Evolutionary conservation across 53 echinoderm and acorn worm genomes (phyloP), one percentile per base, ranked within the genome.

Genomic region (Echinarachnius parma): DNA sequence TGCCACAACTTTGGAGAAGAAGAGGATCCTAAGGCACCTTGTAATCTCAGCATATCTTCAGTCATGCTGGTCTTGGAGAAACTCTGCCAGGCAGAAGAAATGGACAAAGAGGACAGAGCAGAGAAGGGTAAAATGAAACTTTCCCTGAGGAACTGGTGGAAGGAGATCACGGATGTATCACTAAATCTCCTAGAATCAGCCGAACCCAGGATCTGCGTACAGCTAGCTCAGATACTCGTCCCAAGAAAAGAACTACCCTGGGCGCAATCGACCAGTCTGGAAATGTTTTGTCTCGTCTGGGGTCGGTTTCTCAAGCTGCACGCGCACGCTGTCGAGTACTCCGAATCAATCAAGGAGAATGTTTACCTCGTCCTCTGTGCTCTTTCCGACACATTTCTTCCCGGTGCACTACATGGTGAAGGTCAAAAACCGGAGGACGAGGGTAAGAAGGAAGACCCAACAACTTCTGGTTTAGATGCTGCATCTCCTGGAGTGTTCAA

Each of bases 311-410:
- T 72, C 0, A 28, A 54, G 8, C 75, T 64, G 66, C 25, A 55
- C 28, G 19, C 18, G 48, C 29, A 10, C 5, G 76, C 53, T n/a
- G n/a, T 15, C 1, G 34, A 27, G 10, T 21, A n/a, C 5, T 59
- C 59, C 21, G 70, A 65, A 11, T 44, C 31, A 9, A 47, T 63
- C 2, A 66, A 58, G 29, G 48, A 77, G 50, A 86, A 86, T 44
- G 53, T 75, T 32, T 81, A 66, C 59, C 66, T 86, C 35, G 48
- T 86, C 25, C 56, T 80, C 34, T 81, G 86, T 29, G 66, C 71
- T 21, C 46, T 81, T 15, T 60, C 67, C 5, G 77, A 86, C 59
- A 28, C 49, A n/a, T 77, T 76, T 32, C 76, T 83, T 4, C 52
- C 67, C 8, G n/a, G n/a, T n/a, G n/a, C n/a, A n/a, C n/a, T n/a